Base-by-base conservation (phyloP, 2,113 vertebrate genomes). In the Istiophorus platypterus region DNA sequence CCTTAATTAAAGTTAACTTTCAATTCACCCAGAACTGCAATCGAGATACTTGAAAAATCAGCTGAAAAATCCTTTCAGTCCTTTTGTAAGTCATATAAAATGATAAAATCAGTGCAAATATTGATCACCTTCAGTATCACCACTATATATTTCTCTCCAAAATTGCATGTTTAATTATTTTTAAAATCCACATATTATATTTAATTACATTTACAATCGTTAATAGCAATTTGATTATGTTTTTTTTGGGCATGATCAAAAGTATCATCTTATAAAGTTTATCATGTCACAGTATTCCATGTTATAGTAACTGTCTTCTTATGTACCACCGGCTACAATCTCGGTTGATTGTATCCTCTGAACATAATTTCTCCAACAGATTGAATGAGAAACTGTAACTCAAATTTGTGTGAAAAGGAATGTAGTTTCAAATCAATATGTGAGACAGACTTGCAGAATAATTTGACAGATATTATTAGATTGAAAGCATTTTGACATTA, bases 1-100 rank as follows among this genome's bases (percentile, higher is more conserved):
- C 0, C 15, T 69, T 47, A 22, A 49, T 81, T 58, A 56, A 67
- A 68, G 27, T 58, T 47, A 54, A 54, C n/a, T 56, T 68, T 76
- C 6, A 72, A 5, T 26, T 70, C 7, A 27, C 7, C n/a, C 12
- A 18, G 8, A 69, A 49, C 13, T 79, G 18, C 59, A 58, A 26
- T 5, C 64, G 10, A 61, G 59, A 54, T 22, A 70, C 11, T 45
- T 34, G 52, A 62, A 31, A 20, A 15, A 11, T 18, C 4, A 7
- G 17, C 34, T 9, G 17, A 63, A 73, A 73, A 54, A 52, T 20
- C 20, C 20, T 54, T 29, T 2, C 15, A 26, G n/a, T 31, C 14
- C 18, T 54, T 18, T 69, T 27, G 12, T 34, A n/a, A 59, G 11
- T 67, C 7, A 41, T 4, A n/a, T 17, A 31, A 41, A 66, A 67